Base-by-base conservation (phyloP, 23 tunicate species). In the Halocynthia aurantium region DNA sequence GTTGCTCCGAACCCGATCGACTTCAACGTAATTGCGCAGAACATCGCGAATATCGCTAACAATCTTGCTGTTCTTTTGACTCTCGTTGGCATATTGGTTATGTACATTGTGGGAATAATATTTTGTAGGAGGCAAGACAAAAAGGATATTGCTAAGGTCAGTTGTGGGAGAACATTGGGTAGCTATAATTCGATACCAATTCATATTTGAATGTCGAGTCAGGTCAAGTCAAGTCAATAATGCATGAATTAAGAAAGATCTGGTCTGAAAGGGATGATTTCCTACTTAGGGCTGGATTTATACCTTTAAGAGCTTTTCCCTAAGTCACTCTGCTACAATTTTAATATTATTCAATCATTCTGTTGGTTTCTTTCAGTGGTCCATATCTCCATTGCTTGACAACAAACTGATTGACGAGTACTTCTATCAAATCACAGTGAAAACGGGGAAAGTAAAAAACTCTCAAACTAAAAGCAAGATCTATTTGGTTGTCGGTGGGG, bases 1-100 rank as follows among this genome's bases (percentile, higher is more conserved):
- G 95, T 88, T 13, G 95, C 95, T 8, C 95, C 95, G 6, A 88
- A 88, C 73, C 95, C 88, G 7, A 88, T 88, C 75, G 95, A 88
- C 74, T 88, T 88, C 62, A 54, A 84, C 8, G 80, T 78, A 10
- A 55, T 88, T 60, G 83, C 81, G 8, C 55, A 75, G 31, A 88
- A 88, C 54, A 71, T 84, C 8, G 69, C 80, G 81, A 78, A 88
- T 54, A 51, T 88, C 15, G 86, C 81, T 51, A 82, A 88, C 72
- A 88, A 88, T 58, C 82, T 88, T 10, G 87, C 84, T 53, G 95
- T 88, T 0, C 57, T 88, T 31, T 18, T 88, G 57, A 83, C 95
- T 8, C 68, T 88, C 50, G 68, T 88, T 51, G 84, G 55, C 13
- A 66, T 88, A 62, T 83, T 88, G 22, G 84, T 88, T 20, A 76